Evolutionary conservation across 2,888 invertebrate genomes (phyloP), one percentile per base, ranked within the genome.

Genomic region (Lycocerus yunnanus): DNA sequence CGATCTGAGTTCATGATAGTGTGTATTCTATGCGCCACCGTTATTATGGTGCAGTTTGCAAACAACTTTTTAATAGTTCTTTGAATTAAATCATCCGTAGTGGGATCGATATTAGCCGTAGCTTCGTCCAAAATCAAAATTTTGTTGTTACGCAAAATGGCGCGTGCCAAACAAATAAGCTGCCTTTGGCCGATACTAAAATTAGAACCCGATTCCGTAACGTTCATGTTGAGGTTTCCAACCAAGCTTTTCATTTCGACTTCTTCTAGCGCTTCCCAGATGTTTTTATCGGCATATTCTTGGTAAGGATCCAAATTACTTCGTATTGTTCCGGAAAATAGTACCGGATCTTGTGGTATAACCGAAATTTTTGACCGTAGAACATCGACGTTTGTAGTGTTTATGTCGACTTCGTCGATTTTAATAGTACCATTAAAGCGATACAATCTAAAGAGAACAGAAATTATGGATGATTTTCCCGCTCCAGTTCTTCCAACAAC

Each of bases 231-330:
- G 16, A 95, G 87, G 43, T 88, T 92, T 75, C 87, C 85, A 24
- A 95, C 90, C 0, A 90, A 89, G 63, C 91, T 90, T 81, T 95
- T 95, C 65, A 96, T 83, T 81, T 93, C 92, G 69, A 93, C 92
- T 87, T 95, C 94, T 78, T 95, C 94, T 21, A 97, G 87, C 0
- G 94, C 95, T 73, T 90, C 89, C 97, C 97, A 97, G 1, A 97
- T 86, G 73, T 93, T 90, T 13, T 90, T 90, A 81, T 97, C 97
- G 0, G 91, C 89, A 83, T 93, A 93, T 81, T 92, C 91, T 72
- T 92, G 91, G 84, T 95, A 95, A 1, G 97, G 97, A 88, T 97
- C 97, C 71, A 97, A 89, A 88, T 97, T 97, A 82, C 92, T 92
- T 3, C 97, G 89, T 88, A 97, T 90, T 9, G 94, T 93, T 59